Base-by-base conservation (phyloP, 2,797 vertebrate genomes). In the Trachurus trachurus region DNA sequence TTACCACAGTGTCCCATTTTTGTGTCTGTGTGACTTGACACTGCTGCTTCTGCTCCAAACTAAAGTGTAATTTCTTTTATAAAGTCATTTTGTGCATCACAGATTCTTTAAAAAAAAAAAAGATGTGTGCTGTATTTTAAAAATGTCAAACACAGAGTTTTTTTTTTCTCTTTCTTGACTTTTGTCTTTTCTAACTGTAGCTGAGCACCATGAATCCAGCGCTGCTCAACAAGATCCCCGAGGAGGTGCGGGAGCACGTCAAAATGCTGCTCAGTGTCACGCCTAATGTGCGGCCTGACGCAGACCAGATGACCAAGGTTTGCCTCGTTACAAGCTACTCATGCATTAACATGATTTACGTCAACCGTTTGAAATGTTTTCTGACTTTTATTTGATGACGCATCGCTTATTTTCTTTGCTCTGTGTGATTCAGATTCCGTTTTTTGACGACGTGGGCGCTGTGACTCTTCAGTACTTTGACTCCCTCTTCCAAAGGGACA, bases 271-370 rank as follows among this genome's bases (percentile, higher is more conserved):
- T 99, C 75, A 99, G 98, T 15, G 96, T 99, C 61, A 96, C 98
- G 26, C 94, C 97, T 6, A 95, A 95, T 19, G 98, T 99, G 73
- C 96, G 98, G 74, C 98, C 98, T 15, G 98, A 99, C 0, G 97
- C 98, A 11, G 98, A 99, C 93, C 98, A 99, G 90, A 97, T 99
- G 93, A 99, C 97, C 68, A 99, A 99, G 96, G 98, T 98, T 83
- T 93, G 93, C 78, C 50, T 58, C 42, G 29, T 47, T 1, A 52
- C 11, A 0, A 16, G 7, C 16, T 49, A n/a, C 45, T 8, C 16
- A 8, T 47, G 45, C 16, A 9, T 19, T 47, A 11, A 49, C 1
- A 21, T 22, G 9, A 52, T 29, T 17, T 39, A 39, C 62, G 2
- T 45, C 34, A 37, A 9, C 34, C 34, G 26, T 53, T 37, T 2